phyloP scores from a whole-genome alignment of 2,888 invertebrate species.

The Dryadula phaetusa region DNA sequence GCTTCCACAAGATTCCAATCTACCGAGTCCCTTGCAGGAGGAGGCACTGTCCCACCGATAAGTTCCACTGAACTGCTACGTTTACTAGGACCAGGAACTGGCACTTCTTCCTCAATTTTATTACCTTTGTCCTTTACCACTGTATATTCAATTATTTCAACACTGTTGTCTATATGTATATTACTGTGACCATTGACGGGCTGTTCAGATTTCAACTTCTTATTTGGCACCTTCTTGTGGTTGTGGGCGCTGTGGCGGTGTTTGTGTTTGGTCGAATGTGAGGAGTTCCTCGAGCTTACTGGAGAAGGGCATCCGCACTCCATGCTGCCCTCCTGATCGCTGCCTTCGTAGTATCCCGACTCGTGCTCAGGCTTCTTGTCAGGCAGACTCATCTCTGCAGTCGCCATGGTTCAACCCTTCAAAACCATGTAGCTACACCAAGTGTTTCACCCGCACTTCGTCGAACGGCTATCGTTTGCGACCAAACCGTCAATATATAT shows the following conservation, averaged over 20 bases:
- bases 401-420: conserved; percentile 78
- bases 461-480: conserved; percentile 50
- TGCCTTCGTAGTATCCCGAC: conserved; percentile 93
- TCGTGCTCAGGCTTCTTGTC: conserved; percentile 89
- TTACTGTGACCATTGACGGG: conserved; percentile 65
- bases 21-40: conserved; percentile 74
- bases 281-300: conserved; percentile 76
- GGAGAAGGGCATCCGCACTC: conserved; percentile 81
- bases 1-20: conserved; percentile 81
- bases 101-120: conserved; percentile 58
- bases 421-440: conserved; percentile 69
- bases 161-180: conserved; percentile 65
- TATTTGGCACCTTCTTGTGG: conserved; percentile 67
- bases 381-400: conserved; percentile 85
- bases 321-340: conserved; percentile 85
- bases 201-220: conserved; percentile 65
- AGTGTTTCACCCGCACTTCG: conserved; percentile 45
- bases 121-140: conserved; percentile 56
- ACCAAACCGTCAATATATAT: conserved; percentile 30
- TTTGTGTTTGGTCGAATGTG: conserved; percentile 72
- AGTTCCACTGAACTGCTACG: conserved; percentile 76
- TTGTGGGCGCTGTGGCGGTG: conserved; percentile 71
- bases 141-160: conserved; percentile 71
- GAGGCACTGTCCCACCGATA: conserved; percentile 73
- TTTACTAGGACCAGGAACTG: conserved; percentile 66